Evolutionary conservation across 2,888 invertebrate species (phyloP).

Genomic region (Eustalomyia histrio): DNA sequence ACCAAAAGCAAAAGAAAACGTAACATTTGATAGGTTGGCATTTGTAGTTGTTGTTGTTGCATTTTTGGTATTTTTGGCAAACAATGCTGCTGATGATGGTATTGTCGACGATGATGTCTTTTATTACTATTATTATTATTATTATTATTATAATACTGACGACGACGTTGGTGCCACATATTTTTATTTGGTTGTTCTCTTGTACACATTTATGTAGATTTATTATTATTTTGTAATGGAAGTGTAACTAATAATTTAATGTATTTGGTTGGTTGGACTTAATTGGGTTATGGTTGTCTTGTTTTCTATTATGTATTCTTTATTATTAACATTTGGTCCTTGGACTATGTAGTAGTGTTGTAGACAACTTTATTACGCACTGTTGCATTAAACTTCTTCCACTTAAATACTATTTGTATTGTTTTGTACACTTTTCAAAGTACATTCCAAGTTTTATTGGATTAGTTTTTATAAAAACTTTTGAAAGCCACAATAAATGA

Average conservation of each 20-base stretch:
- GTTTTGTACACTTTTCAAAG: constrained; percentile 17
- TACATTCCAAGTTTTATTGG: constrained; percentile 43
- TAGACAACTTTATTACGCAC: neutral
- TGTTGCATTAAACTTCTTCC: neutral
- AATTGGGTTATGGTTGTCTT: neutral
- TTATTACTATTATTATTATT: too few relatives aligned
- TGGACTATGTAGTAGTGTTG: neutral
- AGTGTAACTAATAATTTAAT: too few relatives aligned
- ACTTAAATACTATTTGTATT: constrained; percentile 13
- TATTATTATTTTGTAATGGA: too few relatives aligned
- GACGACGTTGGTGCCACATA: constrained; percentile 18
- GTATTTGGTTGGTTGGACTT: too few relatives aligned
- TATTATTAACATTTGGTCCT: constrained; percentile 1
- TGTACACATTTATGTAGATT: neutral
- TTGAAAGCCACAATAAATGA: constrained; percentile 18
- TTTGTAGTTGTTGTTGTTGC: constrained; percentile 60
- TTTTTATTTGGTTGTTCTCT: constrained; percentile 14
- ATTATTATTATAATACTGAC: constrained; percentile 3
- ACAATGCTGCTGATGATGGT: constrained; percentile 32
- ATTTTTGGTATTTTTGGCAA: constrained; percentile 53
- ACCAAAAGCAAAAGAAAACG: constrained; percentile 66
- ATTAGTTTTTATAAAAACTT: constrained; percentile 40
- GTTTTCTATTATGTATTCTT: neutral
- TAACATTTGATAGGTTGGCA: constrained; percentile 63
- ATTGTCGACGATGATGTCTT: constrained; percentile 18